A percentile compares a stretch with the other conserved stretches of the same genome.
These are phyloP conservation scores for Apis laboriosa DNA, from an alignment of 1,140 invertebrate species.

Conservation along the genomic window DNA sequence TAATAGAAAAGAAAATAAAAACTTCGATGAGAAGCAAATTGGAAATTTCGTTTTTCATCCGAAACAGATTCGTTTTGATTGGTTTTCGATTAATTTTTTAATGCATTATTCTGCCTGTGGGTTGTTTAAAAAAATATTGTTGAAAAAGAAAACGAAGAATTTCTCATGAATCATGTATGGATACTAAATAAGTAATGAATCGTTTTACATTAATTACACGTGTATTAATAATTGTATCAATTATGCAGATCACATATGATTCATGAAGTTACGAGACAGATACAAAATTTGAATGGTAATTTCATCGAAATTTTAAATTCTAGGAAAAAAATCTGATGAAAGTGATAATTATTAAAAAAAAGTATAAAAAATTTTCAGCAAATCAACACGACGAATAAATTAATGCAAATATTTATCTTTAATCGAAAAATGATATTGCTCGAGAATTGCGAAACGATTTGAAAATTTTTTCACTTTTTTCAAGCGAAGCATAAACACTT, in stretches of 20 bases:
- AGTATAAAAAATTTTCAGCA: not conserved
- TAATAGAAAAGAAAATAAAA: not conserved
- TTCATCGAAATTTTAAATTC: not conserved
- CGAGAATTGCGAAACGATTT: not conserved
- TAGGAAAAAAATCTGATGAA: not conserved
- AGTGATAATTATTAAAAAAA: not conserved
- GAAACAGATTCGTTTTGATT: not conserved
- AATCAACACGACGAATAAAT: not conserved
- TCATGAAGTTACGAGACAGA: not conserved
- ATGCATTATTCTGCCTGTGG: not conserved
- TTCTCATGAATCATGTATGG: conserved; percentile 6
- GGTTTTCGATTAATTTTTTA: not conserved
- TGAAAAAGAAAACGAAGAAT: not conserved
- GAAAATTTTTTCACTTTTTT: not conserved
- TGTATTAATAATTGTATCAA: not conserved
- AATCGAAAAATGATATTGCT: no score
- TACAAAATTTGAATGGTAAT: no score
- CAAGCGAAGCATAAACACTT: not conserved
- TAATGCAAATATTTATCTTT: not conserved
- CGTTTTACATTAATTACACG: not conserved
- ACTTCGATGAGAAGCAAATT: conserved; percentile 12
- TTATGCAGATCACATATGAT: not conserved
- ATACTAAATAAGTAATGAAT: not conserved
- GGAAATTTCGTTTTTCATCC: not conserved
- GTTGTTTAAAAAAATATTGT: not conserved